phyloP scores from a whole-genome alignment of 2,888 invertebrate species.

The Nymphalis c-album region DNA sequence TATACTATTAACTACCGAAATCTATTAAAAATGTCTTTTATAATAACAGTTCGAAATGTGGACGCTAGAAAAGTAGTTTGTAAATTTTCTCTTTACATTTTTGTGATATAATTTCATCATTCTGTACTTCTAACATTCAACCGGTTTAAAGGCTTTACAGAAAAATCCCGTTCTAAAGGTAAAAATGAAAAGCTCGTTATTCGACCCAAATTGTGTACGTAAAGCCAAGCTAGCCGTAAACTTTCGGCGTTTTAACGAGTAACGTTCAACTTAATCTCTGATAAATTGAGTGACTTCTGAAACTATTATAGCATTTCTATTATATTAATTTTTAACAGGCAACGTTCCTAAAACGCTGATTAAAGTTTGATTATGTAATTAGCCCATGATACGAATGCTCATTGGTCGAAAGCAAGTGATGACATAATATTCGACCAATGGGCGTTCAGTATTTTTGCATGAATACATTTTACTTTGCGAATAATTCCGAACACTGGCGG shows the following conservation, averaged over 20 bases:
- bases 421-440: too few species aligned
- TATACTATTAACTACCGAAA: background rate
- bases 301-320: slow-evolving; percentile 32
- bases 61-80: slow-evolving; percentile 44
- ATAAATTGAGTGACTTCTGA: slow-evolving; percentile 41
- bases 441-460: too few species aligned
- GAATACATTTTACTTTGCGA: too few species aligned
- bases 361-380: too few species aligned
- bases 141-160: slow-evolving; percentile 51
- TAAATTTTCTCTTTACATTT: slow-evolving; percentile 44
- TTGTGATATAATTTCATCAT: slow-evolving; percentile 54
- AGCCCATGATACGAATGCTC: too few species aligned
- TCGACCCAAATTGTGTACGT: slow-evolving; percentile 56
- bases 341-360: background rate
- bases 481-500: too few species aligned
- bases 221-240: slow-evolving; percentile 57
- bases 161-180: slow-evolving; percentile 56
- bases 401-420: too few species aligned
- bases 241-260: slow-evolving; percentile 58
- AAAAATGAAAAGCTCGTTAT: slow-evolving; percentile 57
- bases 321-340: slow-evolving; percentile 14
- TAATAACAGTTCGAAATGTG: slow-evolving; percentile 2
- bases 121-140: slow-evolving; percentile 46
- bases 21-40: background rate
- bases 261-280: slow-evolving; percentile 48